Evolutionary conservation across 1,140 invertebrate species (phyloP).

Genomic region (Dryas iulia): DNA sequence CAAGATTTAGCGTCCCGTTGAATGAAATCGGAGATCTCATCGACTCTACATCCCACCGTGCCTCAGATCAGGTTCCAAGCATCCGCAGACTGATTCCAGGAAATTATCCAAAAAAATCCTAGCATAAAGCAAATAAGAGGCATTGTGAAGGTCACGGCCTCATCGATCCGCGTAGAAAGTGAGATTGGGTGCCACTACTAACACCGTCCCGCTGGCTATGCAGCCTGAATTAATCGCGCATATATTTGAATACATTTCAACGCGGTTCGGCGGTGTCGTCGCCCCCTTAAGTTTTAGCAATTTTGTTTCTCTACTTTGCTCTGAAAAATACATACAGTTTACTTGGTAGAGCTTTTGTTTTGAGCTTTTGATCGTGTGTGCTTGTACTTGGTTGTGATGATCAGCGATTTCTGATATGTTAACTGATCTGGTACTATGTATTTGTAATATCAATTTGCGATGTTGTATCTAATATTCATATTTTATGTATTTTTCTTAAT

Average conservation of each 20-base stretch:
- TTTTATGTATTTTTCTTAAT: neutral
- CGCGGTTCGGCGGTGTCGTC: constrained; percentile 71
- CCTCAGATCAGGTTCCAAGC: neutral
- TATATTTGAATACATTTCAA: constrained; percentile 84
- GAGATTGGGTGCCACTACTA: constrained; percentile 77
- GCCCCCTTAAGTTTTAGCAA: constrained; percentile 77
- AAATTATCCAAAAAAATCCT: constrained; percentile 48
- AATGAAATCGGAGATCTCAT: neutral
- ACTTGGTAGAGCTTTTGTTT: neutral
- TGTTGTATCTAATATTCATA: neutral
- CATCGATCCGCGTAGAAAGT: constrained; percentile 79
- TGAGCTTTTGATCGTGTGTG: neutral
- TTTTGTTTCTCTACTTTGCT: constrained; percentile 52
- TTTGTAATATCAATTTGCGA: neutral
- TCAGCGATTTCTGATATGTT: neutral
- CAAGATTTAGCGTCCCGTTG: neutral
- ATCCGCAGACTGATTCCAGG: neutral
- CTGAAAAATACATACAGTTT: neutral
- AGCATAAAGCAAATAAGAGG: constrained; percentile 67
- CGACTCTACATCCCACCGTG: neutral
- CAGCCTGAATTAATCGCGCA: constrained; percentile 84
- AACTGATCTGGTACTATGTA: neutral
- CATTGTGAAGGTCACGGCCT: constrained; percentile 75
- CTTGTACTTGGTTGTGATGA: neutral
- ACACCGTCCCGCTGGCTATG: constrained; percentile 80